Percentiles rank a stretch among this genome's conserved stretches.
phyloP scores from a whole-genome alignment of 2,113 vertebrate genomes.

The Uria lomvia region DNA sequence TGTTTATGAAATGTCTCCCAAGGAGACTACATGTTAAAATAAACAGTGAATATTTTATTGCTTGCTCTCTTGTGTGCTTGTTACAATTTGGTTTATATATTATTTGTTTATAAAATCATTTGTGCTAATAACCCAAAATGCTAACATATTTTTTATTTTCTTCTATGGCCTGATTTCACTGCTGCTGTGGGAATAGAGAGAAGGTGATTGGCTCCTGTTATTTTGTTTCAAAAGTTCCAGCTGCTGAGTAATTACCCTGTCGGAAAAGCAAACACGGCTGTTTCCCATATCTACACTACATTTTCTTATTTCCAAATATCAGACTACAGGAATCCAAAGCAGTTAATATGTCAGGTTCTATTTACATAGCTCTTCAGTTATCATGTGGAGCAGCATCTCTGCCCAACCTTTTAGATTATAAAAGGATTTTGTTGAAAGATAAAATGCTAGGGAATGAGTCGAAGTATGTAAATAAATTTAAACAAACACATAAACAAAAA shows the following conservation, averaged over 20 bases:
- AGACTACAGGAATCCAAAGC: neutral
- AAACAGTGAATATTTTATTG: conserved; percentile 3
- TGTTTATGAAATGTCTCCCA: neutral
- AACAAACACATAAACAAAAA: conserved; percentile 49
- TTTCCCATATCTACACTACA: neutral
- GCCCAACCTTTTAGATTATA: neutral
- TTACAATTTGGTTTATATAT: neutral
- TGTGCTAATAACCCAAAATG: neutral
- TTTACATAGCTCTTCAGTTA: conserved; percentile 42
- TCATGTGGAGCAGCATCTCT: conserved; percentile 22
- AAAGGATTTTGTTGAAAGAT: conserved; percentile 36
- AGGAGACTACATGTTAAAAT: neutral
- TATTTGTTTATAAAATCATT: conserved; percentile 39
- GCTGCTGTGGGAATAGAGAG: neutral
- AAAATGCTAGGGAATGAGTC: conserved; percentile 22
- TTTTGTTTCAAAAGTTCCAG: conserved; percentile 44
- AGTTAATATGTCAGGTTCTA: conserved; percentile 45
- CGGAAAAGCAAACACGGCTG: neutral
- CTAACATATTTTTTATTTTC: conserved; percentile 25
- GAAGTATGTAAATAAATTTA: conserved; percentile 40
- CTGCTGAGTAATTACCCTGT: conserved; percentile 23
- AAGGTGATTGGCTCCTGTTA: neutral
- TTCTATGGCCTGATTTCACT: neutral
- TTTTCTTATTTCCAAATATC: conserved; percentile 43
- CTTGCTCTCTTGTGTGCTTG: neutral